Conservation (phyloP, 2,113 vertebrate species). For the Myiozetetes cayanensis region DNA sequence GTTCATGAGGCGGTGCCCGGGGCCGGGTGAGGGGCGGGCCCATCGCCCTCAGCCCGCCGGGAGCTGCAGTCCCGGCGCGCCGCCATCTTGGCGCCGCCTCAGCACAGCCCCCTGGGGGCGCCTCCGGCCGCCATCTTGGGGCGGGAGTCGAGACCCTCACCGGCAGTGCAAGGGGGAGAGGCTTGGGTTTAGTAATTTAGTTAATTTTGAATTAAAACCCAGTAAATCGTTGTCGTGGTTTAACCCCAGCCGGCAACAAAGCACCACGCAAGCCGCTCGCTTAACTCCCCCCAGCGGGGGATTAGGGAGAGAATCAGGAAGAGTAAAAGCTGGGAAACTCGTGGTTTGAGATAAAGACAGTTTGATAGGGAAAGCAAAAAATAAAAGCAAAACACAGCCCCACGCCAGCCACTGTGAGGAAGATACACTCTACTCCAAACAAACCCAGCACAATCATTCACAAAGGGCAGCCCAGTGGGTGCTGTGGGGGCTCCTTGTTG, state of each 20-base stretch:
- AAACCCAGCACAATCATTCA: background rate
- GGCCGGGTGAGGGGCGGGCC: no score
- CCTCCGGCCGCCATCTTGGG: constrained; percentile 11
- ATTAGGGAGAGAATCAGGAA: background rate
- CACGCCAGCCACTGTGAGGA: background rate
- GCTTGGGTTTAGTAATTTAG: background rate
- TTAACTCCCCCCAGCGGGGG: background rate
- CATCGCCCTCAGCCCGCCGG: background rate
- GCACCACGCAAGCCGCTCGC: accelerated
- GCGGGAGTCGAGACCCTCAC: accelerated
- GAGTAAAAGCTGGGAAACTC: background rate
- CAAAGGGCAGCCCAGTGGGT: background rate
- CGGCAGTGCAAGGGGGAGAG: no score
- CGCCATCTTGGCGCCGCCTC: constrained; percentile 20
- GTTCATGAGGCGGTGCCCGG: background rate
- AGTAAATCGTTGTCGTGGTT: background rate
- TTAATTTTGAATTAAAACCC: background rate
- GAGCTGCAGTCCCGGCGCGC: background rate
- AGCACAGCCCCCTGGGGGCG: background rate
- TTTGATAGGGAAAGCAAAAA: background rate
- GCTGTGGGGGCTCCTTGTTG: background rate
- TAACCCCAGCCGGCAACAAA: background rate
- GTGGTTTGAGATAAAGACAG: background rate
- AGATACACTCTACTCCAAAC: background rate
- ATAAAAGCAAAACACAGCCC: background rate